A percentile compares a stretch with the other conserved stretches of the same genome.
Conservation (phyloP, 2,797 vertebrate species). For the Gallinago stenura region DNA sequence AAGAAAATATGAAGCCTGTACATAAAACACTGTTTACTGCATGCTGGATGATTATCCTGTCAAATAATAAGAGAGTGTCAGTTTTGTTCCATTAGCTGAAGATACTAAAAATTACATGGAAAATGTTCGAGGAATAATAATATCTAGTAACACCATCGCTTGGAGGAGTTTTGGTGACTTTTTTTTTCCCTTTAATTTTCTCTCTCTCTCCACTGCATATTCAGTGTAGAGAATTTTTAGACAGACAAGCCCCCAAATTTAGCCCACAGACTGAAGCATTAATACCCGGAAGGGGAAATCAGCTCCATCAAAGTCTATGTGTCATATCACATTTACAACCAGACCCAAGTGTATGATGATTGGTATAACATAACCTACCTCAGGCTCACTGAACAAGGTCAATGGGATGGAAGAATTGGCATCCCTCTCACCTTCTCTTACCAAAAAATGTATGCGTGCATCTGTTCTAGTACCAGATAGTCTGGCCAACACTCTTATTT, state of each 20-base stretch:
- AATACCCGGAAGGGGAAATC: conserved; percentile 17
- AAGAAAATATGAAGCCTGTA: not conserved
- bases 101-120: conserved; percentile 14
- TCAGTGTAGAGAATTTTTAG: conserved; percentile 18
- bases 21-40: conserved; percentile 22
- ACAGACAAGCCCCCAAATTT: conserved; percentile 30
- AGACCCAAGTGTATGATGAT: not conserved
- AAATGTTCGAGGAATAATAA: conserved; percentile 26
- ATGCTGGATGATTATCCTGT: not conserved
- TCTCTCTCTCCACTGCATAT: not conserved
- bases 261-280: not conserved
- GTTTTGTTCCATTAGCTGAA: conserved; percentile 27
- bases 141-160: not conserved
- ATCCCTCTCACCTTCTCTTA: not conserved
- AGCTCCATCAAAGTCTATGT: not conserved
- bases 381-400: conserved; percentile 13
- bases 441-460: not conserved
- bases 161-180: not conserved
- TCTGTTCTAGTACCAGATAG: not conserved
- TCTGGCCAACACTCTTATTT: not conserved
- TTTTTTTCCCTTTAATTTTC: not conserved
- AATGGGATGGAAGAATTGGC: not conserved
- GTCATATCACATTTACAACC: conserved; percentile 26
- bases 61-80: not conserved
- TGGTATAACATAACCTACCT: not conserved